phyloP scores from a whole-genome alignment of 1,140 invertebrate species.

The Drosophila saltans region DNA sequence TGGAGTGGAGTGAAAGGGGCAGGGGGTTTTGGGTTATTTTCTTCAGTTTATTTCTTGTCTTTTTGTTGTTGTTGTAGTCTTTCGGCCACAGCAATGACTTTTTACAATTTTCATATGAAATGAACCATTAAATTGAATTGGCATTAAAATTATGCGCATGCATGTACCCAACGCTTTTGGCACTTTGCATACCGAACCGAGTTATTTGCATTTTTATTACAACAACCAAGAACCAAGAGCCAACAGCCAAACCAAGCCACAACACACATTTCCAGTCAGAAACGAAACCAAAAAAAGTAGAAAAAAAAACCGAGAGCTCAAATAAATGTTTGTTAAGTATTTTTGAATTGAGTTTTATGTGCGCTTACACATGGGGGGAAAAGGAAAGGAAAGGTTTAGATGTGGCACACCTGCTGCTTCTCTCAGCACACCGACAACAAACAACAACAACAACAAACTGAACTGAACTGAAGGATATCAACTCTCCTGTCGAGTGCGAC shows the following conservation, averaged over 20 bases:
- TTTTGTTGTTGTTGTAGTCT: constrained; percentile 51
- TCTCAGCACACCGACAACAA: constrained; percentile 37
- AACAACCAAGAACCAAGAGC: constrained; percentile 53
- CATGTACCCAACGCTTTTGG: constrained; percentile 59
- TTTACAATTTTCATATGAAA: constrained; percentile 82
- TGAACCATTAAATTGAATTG: constrained; percentile 82
- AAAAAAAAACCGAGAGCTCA: constrained; percentile 51
- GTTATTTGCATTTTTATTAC: constrained; percentile 81
- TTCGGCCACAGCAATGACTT: constrained; percentile 76
- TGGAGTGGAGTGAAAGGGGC: neutral
- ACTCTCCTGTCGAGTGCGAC: neutral
- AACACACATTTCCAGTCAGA: constrained; percentile 41
- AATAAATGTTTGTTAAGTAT: constrained; percentile 82
- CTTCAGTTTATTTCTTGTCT: constrained; percentile 23
- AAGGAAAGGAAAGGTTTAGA: constrained; percentile 41
- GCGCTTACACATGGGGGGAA: constrained; percentile 32
- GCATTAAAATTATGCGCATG: constrained; percentile 79
- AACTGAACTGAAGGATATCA: constrained; percentile 5
- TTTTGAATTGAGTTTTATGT: constrained; percentile 76
- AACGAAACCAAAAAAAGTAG: constrained; percentile 18
- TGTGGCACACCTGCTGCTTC: constrained; percentile 70
- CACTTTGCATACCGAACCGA: constrained; percentile 77
- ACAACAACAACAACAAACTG: neutral
- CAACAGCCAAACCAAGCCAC: constrained; percentile 20
- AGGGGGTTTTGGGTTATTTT: constrained; percentile 31